These are phyloP conservation scores for Myotis findleyi DNA, from an alignment of 2,797 vertebrate species.

Conservation along the genomic window DNA sequence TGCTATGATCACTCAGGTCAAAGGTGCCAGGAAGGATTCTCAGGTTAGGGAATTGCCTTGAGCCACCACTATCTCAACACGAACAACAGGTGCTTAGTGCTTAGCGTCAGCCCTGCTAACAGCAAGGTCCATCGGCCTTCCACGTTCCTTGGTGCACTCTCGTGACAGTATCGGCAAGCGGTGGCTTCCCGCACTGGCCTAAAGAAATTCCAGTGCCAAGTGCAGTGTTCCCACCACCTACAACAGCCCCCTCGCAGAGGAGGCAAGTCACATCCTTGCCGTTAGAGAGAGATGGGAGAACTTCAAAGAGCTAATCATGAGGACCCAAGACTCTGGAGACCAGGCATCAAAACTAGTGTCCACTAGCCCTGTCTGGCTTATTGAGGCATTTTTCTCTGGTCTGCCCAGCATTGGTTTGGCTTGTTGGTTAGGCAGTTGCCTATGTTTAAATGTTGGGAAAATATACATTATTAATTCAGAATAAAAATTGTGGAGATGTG, in stretches of 20 bases:
- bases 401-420: not conserved
- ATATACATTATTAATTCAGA: not conserved
- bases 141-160: too few relatives aligned
- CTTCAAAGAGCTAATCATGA: not conserved
- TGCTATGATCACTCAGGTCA: not conserved
- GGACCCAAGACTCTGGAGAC: not conserved
- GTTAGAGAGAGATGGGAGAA: not conserved
- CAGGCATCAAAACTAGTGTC: not conserved
- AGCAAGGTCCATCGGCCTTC: too few relatives aligned
- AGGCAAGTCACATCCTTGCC: not conserved
- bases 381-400: not conserved
- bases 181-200: too few relatives aligned
- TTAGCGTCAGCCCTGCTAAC: too few relatives aligned
- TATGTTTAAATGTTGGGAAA: not conserved
- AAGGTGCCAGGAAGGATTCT: not conserved
- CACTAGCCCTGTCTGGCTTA: rapidly evolving
- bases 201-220: not conserved
- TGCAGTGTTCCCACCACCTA: not conserved
- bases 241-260: not conserved
- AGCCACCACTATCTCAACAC: too few relatives aligned
- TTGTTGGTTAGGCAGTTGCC: not conserved
- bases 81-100: too few relatives aligned
- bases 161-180: too few relatives aligned
- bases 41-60: too few relatives aligned
- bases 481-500: not conserved